A percentile compares a stretch with the other conserved stretches of the same genome.
These are phyloP conservation scores for Procavia capensis DNA, from an alignment of 2,113 vertebrate genomes.

Conservation along the genomic window DNA sequence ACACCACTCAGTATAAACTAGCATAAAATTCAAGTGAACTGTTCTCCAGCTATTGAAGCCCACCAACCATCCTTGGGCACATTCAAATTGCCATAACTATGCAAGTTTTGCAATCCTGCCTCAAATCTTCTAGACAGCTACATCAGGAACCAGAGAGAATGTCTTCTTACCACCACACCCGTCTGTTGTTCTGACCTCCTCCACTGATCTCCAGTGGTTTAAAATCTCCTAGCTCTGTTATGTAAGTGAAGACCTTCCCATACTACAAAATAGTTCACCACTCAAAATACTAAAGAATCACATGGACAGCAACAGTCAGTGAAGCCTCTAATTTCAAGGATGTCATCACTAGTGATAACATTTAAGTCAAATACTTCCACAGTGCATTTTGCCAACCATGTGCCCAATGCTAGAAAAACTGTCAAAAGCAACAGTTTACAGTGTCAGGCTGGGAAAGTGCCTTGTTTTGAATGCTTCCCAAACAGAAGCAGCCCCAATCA, in stretches of 20 bases:
- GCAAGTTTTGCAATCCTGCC: conserved; percentile 37
- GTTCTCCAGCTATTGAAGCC: not conserved
- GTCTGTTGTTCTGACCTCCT: not conserved
- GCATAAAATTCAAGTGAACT: not conserved
- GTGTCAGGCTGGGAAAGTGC: conserved; percentile 13
- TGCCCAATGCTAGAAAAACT: not conserved
- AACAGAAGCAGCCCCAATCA: conserved; percentile 52
- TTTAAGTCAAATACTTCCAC: conserved; percentile 43
- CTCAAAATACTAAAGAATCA: conserved; percentile 37
- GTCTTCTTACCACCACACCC: not conserved
- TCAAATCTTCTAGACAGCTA: conserved; percentile 13
- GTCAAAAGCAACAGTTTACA: conserved; percentile 44
- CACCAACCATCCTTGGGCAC: conserved; percentile 6
- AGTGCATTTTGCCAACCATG: not conserved
- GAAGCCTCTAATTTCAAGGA: not conserved
- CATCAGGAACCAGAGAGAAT: conserved; percentile 47
- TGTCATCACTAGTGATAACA: conserved; percentile 8
- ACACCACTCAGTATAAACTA: not conserved
- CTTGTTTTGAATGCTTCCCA: conserved; percentile 22
- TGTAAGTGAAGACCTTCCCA: not conserved
- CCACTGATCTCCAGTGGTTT: not conserved
- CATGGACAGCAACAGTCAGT: not conserved
- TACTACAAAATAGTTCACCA: not conserved
- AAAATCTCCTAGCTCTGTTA: not conserved
- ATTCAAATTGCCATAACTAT: not conserved